These are phyloP conservation scores for Theropithecus gelada DNA, from an alignment of 2,113 vertebrate species.

Conservation along the genomic window DNA sequence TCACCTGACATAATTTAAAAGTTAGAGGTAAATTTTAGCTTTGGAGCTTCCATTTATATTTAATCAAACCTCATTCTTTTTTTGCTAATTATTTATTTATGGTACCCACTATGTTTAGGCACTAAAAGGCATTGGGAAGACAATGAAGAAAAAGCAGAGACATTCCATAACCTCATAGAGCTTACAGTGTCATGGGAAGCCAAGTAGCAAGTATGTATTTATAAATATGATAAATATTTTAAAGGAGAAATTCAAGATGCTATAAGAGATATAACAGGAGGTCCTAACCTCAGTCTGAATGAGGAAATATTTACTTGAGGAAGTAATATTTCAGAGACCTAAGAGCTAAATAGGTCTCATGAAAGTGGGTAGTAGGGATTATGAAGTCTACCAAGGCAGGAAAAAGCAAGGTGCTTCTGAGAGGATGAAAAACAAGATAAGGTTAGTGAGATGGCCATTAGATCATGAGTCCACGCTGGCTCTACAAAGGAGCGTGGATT, in stretches of 20 bases:
- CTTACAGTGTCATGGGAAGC: background rate
- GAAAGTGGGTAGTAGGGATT: background rate
- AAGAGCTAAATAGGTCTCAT: background rate
- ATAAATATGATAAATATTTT: conserved; percentile 19
- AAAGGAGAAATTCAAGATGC: conserved; percentile 40
- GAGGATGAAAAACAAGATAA: background rate
- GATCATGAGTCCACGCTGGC: background rate
- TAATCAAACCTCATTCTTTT: background rate
- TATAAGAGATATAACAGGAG: background rate
- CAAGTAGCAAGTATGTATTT: background rate
- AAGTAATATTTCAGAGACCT: conserved; percentile 7
- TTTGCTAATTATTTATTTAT: background rate
- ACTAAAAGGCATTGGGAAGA: background rate
- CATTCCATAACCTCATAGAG: background rate
- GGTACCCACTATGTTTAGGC: background rate
- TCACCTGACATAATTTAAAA: background rate
- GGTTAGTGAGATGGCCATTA: background rate
- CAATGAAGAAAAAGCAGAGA: background rate
- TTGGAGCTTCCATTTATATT: conserved; percentile 29
- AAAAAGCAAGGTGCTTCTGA: background rate
- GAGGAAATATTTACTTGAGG: conserved; percentile 16
- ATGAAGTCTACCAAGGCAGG: background rate
- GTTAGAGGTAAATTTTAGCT: background rate
- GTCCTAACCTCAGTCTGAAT: background rate
- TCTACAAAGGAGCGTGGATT: background rate